Evolutionary conservation across 2,888 invertebrate species (phyloP), one percentile per base, ranked within the genome.

Genomic region (Tiphia femorata): DNA sequence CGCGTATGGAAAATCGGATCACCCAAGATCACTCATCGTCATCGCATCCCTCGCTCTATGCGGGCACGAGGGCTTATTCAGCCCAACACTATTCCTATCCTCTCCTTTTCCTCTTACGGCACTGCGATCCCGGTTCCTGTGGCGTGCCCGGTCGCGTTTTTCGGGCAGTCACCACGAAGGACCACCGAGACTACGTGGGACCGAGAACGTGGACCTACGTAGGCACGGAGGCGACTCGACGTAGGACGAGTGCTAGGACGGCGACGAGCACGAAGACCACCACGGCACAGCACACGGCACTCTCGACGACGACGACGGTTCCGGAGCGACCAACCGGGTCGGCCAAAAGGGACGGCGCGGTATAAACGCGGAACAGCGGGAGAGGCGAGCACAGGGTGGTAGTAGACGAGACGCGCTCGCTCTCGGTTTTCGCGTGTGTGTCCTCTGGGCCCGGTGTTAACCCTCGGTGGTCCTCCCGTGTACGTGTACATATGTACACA

Each of bases 11-110:
- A n/a, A n/a, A n/a, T 51, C 29, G 42, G 17, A 40, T 57, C 40
- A 58, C 44, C 49, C 43, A 55, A 54, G 57, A 57, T 62, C 62
- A 62, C 62, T 57, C 52, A 62, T 62, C n/a, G n/a, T n/a, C n/a
- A n/a, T n/a, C n/a, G n/a, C n/a, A n/a, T n/a, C n/a, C n/a, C n/a
- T n/a, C n/a, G n/a, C n/a, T n/a, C n/a, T n/a, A n/a, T n/a, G n/a
- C n/a, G n/a, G n/a, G n/a, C n/a, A n/a, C n/a, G n/a, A n/a, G n/a
- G n/a, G n/a, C n/a, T n/a, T n/a, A 42, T 47, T 50, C 37, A 49
- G 14, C 17, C 27, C 29, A 3, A 54, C 48, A 53, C 48, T 30
- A n/a, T n/a, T n/a, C n/a, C n/a, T n/a, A 33, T 25, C 46, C 29
- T 29, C 27, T 25, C 27, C 27, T 25, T 10, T 25, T 10, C 6